phyloP scores from a whole-genome alignment of 2,888 invertebrate species.

The Cosmopolites sordidus region DNA sequence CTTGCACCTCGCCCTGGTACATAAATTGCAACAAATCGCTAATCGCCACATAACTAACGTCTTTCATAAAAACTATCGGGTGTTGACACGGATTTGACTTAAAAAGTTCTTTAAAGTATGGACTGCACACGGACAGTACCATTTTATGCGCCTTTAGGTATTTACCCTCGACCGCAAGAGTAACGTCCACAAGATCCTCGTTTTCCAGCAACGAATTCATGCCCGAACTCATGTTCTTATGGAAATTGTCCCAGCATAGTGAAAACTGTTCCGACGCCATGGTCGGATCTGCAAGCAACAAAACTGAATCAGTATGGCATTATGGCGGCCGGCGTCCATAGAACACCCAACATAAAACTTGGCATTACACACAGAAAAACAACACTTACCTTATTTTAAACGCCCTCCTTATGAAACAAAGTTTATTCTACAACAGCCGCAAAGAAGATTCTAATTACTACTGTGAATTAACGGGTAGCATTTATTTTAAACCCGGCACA shows the following conservation, averaged over 20 bases:
- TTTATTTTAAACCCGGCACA: too few species aligned
- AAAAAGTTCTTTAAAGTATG: slow-evolving; percentile 67
- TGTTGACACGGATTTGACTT: slow-evolving; percentile 63
- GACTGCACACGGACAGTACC: slow-evolving; percentile 66
- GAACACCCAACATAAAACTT: neutral
- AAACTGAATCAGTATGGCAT: slow-evolving; percentile 31
- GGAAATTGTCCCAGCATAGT: slow-evolving; percentile 71
- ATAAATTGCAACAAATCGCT: slow-evolving; percentile 56
- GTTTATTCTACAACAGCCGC: slow-evolving; percentile 16
- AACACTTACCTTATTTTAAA: slow-evolving; percentile 29
- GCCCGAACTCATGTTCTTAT: slow-evolving; percentile 63
- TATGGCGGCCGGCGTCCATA: slow-evolving; percentile 32
- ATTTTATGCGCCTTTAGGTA: slow-evolving; percentile 67
- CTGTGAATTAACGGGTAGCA: too few species aligned
- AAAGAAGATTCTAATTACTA: too few species aligned
- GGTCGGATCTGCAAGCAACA: slow-evolving; percentile 33
- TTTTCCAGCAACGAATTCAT: slow-evolving; percentile 52
- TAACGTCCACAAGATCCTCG: slow-evolving; percentile 50
- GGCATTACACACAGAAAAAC: neutral
- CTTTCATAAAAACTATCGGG: slow-evolving; percentile 59
- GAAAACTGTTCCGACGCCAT: slow-evolving; percentile 64
- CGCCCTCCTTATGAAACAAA: slow-evolving; percentile 15
- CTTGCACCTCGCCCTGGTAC: slow-evolving; percentile 58
- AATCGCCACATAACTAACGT: slow-evolving; percentile 55
- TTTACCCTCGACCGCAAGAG: slow-evolving; percentile 53